Conservation (phyloP, 2,888 invertebrate genomes). For the Drymonia ruficornis region DNA sequence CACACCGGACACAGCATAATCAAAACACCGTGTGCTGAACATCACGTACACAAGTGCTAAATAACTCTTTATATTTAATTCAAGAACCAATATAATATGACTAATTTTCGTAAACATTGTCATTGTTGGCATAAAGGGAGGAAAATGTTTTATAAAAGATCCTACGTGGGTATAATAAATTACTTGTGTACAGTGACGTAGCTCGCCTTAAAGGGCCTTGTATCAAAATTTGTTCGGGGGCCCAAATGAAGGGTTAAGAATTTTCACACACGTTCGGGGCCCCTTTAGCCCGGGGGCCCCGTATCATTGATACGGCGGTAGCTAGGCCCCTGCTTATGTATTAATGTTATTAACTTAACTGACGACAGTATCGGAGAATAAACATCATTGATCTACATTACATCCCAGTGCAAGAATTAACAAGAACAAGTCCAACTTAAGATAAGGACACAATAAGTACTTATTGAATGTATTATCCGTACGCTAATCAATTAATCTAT, state of each 20-base stretch:
- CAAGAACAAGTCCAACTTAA: not conserved
- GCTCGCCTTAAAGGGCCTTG: no score
- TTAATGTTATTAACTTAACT: no score
- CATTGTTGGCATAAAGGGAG: slow-evolving; percentile 11
- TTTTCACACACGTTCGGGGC: no score
- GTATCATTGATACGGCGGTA: no score
- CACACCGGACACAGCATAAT: slow-evolving; percentile 58
- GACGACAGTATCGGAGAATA: no score
- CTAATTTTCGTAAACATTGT: slow-evolving; percentile 10
- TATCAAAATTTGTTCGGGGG: no score
- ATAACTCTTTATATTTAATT: slow-evolving; percentile 31
- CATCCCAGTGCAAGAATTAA: not conserved
- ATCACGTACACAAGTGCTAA: slow-evolving; percentile 52
- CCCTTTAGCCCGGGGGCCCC: no score
- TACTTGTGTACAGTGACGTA: no score
- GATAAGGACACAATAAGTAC: not conserved
- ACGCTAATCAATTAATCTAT: not conserved
- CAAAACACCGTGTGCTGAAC: slow-evolving; percentile 55
- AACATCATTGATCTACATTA: no score
- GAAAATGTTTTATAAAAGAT: not conserved
- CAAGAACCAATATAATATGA: slow-evolving; percentile 14
- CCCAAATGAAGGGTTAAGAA: no score
- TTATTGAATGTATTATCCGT: not conserved
- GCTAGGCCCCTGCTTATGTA: no score
- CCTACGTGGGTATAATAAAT: no score